Evolutionary conservation across 30 jellyfish, hydroid and myxozoan genomes (phyloP).

Genomic region (Cassiopea xamachana): DNA sequence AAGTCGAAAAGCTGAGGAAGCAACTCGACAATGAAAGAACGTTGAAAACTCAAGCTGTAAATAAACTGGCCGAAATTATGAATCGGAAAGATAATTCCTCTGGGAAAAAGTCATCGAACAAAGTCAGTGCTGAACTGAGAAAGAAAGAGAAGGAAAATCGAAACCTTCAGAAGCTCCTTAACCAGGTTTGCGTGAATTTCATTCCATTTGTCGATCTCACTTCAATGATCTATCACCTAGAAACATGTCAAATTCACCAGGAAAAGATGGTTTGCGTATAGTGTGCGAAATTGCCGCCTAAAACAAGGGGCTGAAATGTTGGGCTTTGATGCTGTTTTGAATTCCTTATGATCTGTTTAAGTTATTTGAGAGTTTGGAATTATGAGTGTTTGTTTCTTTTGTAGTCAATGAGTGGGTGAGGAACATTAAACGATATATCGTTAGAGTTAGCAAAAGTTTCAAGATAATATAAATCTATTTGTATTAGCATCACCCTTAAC

Average conservation of each 20-base stretch:
- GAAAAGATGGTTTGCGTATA: too few relatives aligned
- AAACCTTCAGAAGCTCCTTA: slow-evolving; percentile 67
- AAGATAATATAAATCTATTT: not conserved
- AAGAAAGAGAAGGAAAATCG: slow-evolving; percentile 90
- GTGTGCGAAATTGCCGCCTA: too few relatives aligned
- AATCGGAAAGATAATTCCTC: slow-evolving; percentile 76
- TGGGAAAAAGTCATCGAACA: slow-evolving; percentile 69
- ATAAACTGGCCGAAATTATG: slow-evolving; percentile 87
- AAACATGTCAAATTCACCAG: too few relatives aligned
- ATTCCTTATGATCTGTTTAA: too few relatives aligned
- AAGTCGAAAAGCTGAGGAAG: slow-evolving; percentile 67
- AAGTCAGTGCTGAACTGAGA: slow-evolving; percentile 86
- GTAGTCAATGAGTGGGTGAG: too few relatives aligned
- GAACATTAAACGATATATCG: too few relatives aligned
- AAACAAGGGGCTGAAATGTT: too few relatives aligned
- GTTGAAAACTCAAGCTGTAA: slow-evolving; percentile 84
- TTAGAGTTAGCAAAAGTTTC: too few relatives aligned
- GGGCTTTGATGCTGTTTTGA: too few relatives aligned
- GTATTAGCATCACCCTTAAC: not conserved
- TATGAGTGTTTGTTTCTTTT: too few relatives aligned
- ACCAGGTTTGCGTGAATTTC: slow-evolving; percentile 63
- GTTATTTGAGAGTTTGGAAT: too few relatives aligned
- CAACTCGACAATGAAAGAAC: slow-evolving; percentile 68
- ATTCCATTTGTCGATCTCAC: not conserved
- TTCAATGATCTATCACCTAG: too few relatives aligned